A percentile compares a stretch with the other conserved stretches of the same genome.
Conservation (phyloP, 2,888 invertebrate genomes). For the Eremobia ochroleuca region DNA sequence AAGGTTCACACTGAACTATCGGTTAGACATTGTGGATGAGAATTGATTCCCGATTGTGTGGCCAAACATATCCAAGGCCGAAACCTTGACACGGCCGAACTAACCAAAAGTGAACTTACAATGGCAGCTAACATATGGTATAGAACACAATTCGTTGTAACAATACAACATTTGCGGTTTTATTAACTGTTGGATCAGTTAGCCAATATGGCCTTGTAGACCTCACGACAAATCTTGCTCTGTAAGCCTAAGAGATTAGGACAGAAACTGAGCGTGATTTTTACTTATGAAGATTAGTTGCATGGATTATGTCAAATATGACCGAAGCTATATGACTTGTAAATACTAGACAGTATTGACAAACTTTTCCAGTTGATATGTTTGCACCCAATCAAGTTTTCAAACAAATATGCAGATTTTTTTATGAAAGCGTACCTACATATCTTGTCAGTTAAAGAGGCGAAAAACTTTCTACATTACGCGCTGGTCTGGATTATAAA, state of each 20-base stretch:
- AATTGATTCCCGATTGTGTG: conserved; percentile 77
- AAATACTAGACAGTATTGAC: conserved; percentile 20
- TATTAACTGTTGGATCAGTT: conserved; percentile 60
- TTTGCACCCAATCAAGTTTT: conserved; percentile 31
- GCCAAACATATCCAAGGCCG: conserved; percentile 77
- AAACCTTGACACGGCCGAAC: conserved; percentile 79
- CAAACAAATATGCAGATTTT: conserved; percentile 12
- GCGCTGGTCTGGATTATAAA: conserved; percentile 16
- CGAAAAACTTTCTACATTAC: conserved; percentile 35
- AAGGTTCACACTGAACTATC: conserved; percentile 48
- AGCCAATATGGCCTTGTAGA: conserved; percentile 58
- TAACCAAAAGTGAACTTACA: conserved; percentile 76
- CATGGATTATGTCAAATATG: conserved; percentile 12
- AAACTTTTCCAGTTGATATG: conserved; percentile 9
- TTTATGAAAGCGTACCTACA: conserved; percentile 16
- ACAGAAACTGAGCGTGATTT: conserved; percentile 39
- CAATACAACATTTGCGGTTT: conserved; percentile 67
- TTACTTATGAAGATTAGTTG: conserved; percentile 41
- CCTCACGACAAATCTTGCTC: conserved; percentile 59
- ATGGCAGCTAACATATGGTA: conserved; percentile 68
- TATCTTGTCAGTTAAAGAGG: background rate
- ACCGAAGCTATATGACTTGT: conserved; percentile 16
- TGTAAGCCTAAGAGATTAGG: conserved; percentile 52
- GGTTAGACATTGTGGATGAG: conserved; percentile 61
- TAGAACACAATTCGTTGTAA: conserved; percentile 53